Evolutionary conservation across 2,113 vertebrate species (phyloP).

Genomic region (Tauraco erythrolophus): DNA sequence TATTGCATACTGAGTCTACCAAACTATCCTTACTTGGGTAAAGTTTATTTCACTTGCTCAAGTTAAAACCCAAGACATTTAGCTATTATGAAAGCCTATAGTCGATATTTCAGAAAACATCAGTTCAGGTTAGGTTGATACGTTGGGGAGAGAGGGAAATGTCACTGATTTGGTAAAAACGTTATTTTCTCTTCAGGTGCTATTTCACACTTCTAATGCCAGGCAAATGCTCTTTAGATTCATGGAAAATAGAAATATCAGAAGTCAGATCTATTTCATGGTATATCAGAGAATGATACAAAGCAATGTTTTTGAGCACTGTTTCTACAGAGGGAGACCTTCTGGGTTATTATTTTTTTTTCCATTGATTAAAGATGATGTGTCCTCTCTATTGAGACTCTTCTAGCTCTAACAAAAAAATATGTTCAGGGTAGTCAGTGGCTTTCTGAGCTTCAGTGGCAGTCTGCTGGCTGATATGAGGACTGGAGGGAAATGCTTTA

Average conservation of each 20-base stretch:
- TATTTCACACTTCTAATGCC: not conserved
- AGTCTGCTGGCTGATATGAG: not conserved
- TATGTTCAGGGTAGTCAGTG: not conserved
- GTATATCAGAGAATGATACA: not conserved
- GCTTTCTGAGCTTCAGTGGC: not conserved
- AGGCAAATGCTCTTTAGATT: not conserved
- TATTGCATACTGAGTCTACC: not conserved
- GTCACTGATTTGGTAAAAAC: not conserved
- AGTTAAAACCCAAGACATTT: not conserved
- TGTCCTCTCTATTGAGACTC: not conserved
- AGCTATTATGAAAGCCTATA: not conserved
- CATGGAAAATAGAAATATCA: conserved; percentile 1
- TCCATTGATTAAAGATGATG: not conserved
- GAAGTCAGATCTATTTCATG: not conserved
- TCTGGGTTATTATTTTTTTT: not conserved
- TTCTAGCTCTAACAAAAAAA: not conserved
- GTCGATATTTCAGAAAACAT: not conserved
- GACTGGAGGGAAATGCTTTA: not conserved
- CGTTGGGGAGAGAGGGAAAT: not conserved
- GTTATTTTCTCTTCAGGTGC: not conserved
- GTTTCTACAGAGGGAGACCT: not conserved
- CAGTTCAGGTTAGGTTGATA: not conserved
- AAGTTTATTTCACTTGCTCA: not conserved
- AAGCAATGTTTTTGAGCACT: not conserved
- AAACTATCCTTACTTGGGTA: not conserved